Evolutionary conservation across 2,888 invertebrate species (phyloP), one percentile per base, ranked within the genome.

Genomic region (Subacronicta megacephala): DNA sequence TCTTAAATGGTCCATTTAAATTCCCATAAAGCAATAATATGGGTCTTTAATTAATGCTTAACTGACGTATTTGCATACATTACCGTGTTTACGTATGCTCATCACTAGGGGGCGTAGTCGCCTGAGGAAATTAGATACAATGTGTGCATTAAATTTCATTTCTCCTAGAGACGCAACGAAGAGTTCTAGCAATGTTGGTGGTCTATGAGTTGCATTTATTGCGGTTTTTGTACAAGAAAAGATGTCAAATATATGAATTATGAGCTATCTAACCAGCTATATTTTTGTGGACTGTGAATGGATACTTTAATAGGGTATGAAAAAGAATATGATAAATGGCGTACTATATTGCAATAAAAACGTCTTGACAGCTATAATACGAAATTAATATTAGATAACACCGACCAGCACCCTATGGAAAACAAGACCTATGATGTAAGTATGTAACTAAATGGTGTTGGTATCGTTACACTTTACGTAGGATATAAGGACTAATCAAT

Each of bases 121-220:
- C 84, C 83, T 59, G 59, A 62, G 78, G 83, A 82, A 80, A 84
- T 81, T 83, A 84, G 70, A 66, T 71, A 60, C 70, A 69, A 51
- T 62, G 61, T 65, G 57, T 69, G 69, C 74, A 65, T 79, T 64
- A 63, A 61, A 75, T 70, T 74, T 69, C 58, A 69, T 61, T 70
- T 51, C 54, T 58, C 40, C 40, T 12, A 16, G 18, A 37, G 15
- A 9, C 36, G 33, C 50, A 38, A 40, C 36, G 61, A 54, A 77
- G 52, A 60, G 49, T 55, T 52, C 43, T 17, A 35, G 67, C 78
- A 64, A 66, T 75, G 75, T 72, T 72, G 83, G 83, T 83, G 83
- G 83, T 81, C 80, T 70, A 64, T 64, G 55, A 43, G 23, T 43
- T 60, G 12, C 12, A 31, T n/a, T 31, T n/a, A 31, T 31, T 31